Evolutionary conservation across 2,888 invertebrate species (phyloP).

Genomic region (Hedychridium roseum): DNA sequence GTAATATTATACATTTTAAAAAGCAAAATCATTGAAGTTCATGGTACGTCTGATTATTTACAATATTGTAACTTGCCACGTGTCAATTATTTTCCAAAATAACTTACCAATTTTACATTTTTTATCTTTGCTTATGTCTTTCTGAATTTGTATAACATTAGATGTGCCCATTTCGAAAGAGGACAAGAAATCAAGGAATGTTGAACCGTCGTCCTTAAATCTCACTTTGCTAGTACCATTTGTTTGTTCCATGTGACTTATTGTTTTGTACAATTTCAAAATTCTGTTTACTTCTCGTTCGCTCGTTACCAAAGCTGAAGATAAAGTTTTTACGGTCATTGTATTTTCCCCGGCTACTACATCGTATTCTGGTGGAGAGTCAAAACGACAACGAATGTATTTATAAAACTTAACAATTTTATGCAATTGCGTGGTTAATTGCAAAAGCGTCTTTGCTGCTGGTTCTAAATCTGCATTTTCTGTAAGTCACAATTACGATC

Average conservation of each 20-base stretch:
- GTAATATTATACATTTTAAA: too few relatives aligned
- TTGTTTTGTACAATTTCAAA: conserved; percentile 52
- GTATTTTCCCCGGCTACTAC: conserved; percentile 42
- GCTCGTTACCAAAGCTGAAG: conserved; percentile 50
- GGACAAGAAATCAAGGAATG: conserved; percentile 57
- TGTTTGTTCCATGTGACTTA: conserved; percentile 37
- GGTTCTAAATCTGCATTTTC: conserved; percentile 49
- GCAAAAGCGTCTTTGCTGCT: conserved; percentile 42
- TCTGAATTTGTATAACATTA: conserved; percentile 60
- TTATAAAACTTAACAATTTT: conserved; percentile 53
- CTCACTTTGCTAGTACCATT: conserved; percentile 49
- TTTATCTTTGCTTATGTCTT: conserved; percentile 57
- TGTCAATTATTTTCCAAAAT: conserved; percentile 1
- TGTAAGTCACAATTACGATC: conserved; percentile 23
- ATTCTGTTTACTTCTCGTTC: conserved; percentile 61
- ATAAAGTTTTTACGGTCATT: conserved; percentile 39
- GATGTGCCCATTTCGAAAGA: conserved; percentile 56
- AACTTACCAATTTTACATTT: conserved; percentile 59
- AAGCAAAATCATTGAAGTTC: conserved; percentile 1
- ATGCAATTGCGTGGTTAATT: conserved; percentile 46
- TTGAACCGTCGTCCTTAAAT: conserved; percentile 54
- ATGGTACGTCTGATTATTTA: too few relatives aligned
- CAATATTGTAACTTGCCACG: too few relatives aligned
- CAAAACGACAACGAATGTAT: conserved; percentile 44
- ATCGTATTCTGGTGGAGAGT: conserved; percentile 50